Evolutionary conservation across 2,888 invertebrate species (phyloP), one percentile per base, ranked within the genome.

Genomic region (Noctuana brunneofusca): DNA sequence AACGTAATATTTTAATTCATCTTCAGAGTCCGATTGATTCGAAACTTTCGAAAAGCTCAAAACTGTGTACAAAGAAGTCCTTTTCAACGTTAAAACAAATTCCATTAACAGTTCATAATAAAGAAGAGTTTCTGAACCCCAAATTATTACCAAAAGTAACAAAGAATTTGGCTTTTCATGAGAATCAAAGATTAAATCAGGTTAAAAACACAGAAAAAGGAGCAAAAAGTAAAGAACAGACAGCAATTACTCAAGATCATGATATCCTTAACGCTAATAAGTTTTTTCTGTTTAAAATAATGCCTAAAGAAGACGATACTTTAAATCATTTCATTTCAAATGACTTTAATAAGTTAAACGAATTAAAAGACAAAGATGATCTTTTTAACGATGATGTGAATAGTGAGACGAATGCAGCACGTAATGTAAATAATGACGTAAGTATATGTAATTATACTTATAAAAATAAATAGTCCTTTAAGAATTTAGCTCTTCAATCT

Each of bases 31-130:
- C 49, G 16, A 50, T 32, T 18, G n/a, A 12, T 8, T 3, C 27
- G 4, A 14, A 0, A 16, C 16, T 20, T 20, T 5, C 20, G 1
- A 50, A 24, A 4, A 20, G 9, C 6, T 30, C 6, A 30, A 38
- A 32, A 58, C 24, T 46, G 12, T 1, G 14, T 16, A 5, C 52
- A 2, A 52, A 41, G 9, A 27, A 43, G 8, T 3, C 12, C 0
- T 38, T 27, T 20, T 38, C 49, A 30, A 43, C n/a, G 18, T 20
- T 27, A 24, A 22, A 12, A 27, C 3, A n/a, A 52, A 43, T 30
- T 59, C 30, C 14, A 20, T 27, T 20, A 14, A 49, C 38, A 49
- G 14, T 49, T 58, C 38, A 14, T 38, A 24, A 14, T 38, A 53
- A 20, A n/a, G 38, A 38, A 24, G 38, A 58, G 4, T 16, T 11